A percentile compares a stretch with the other conserved stretches of the same genome.
Evolutionary conservation across 2,113 vertebrate species (phyloP).

Genomic region (Syrmaticus mikado): DNA sequence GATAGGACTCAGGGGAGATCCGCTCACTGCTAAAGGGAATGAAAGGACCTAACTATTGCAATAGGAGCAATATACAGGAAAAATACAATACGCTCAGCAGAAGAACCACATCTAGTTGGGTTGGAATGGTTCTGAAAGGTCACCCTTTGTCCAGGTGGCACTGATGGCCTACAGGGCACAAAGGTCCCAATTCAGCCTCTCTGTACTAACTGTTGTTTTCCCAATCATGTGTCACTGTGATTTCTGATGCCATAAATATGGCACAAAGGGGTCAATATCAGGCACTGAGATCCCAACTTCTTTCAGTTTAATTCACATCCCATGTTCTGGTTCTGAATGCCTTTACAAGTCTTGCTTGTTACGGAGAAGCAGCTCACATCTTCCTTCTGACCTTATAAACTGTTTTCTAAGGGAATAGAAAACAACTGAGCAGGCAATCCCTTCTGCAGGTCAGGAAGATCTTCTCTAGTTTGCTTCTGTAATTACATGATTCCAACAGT

Average conservation of each 20-base stretch:
- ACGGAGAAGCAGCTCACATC: neutral
- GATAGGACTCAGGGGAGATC: neutral
- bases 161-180: neutral
- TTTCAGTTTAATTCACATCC: neutral
- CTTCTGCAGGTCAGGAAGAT: neutral
- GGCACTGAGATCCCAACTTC: neutral
- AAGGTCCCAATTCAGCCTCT: rapidly evolving
- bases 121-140: no score
- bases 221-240: rapidly evolving
- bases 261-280: neutral
- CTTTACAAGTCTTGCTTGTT: neutral
- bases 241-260: neutral
- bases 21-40: neutral
- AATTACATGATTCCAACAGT: neutral
- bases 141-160: neutral
- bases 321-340: neutral
- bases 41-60: neutral
- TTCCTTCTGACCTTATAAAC: neutral
- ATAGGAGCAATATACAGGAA: neutral
- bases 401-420: neutral
- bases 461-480: neutral
- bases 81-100: neutral
- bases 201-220: neutral
- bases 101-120: neutral
- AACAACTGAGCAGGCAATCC: neutral